phyloP scores from a whole-genome alignment of 2,888 invertebrate genomes.

The Leptarthrus brevirostris region DNA sequence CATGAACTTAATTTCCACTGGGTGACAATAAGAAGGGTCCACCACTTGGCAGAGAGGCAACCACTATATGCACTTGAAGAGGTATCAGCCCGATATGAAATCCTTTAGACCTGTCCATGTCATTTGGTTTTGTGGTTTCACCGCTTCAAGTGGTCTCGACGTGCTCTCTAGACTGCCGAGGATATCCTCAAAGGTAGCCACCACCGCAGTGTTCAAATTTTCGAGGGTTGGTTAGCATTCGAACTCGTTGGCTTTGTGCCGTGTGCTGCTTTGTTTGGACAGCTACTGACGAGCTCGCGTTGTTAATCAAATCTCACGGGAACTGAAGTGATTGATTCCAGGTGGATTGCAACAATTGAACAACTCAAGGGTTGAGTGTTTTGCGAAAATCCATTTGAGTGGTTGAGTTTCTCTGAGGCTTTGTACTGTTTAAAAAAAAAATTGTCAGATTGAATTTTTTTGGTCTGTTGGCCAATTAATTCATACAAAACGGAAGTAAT shows the following conservation, averaged over 20 bases:
- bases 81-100: too few relatives aligned
- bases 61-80: not conserved
- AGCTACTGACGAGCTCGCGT: constrained; percentile 1
- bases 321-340: constrained; percentile 35
- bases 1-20: not conserved
- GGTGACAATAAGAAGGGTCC: not conserved
- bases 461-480: too few relatives aligned
- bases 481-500: too few relatives aligned
- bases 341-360: not conserved
- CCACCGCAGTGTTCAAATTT: not conserved
- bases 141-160: constrained; percentile 43
- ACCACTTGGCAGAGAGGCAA: not conserved
- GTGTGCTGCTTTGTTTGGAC: not conserved
- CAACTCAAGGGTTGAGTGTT: not conserved
- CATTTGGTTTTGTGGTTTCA: constrained; percentile 47
- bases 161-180: too few relatives aligned
- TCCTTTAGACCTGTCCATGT: constrained; percentile 30
- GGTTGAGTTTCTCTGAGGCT: too few relatives aligned
- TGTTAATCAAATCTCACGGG: constrained; percentile 31
- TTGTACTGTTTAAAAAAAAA: too few relatives aligned
- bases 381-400: too few relatives aligned
- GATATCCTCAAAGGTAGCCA: constrained; percentile 23
- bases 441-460: too few relatives aligned
- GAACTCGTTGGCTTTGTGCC: not conserved
- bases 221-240: not conserved